These are phyloP conservation scores for Buphagus erythrorhynchus DNA, from an alignment of 2,797 vertebrate genomes.

Conservation along the genomic window DNA sequence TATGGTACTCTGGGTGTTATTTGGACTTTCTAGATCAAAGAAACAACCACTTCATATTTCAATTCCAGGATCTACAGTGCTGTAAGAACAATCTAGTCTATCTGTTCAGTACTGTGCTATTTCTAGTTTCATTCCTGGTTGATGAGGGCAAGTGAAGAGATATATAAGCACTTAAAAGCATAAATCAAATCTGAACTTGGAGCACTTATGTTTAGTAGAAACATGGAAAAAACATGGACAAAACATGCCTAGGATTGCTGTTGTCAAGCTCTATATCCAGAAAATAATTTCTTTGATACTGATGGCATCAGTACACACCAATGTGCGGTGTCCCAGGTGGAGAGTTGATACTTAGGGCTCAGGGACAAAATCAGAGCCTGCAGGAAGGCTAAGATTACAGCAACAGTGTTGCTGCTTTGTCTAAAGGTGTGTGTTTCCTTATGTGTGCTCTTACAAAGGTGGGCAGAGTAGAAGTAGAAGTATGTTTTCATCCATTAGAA, in stretches of 20 bases:
- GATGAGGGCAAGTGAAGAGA: not conserved
- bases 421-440: not conserved
- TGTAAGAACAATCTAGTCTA: not conserved
- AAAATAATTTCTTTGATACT: not conserved
- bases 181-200: not conserved
- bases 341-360: not conserved
- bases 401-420: not conserved
- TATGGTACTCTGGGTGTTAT: slow-evolving; percentile 14
- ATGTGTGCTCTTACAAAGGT: not conserved
- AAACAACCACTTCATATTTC: slow-evolving; percentile 8
- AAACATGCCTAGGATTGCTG: not conserved
- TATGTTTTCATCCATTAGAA: not conserved
- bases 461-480: not conserved
- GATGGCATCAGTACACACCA: not conserved
- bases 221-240: not conserved
- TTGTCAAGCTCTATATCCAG: not conserved
- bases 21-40: slow-evolving; percentile 24
- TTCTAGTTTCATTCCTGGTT: not conserved
- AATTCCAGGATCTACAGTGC: not conserved
- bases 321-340: not conserved
- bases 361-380: not conserved
- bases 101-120: not conserved
- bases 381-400: not conserved
- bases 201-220: not conserved
- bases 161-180: not conserved